phyloP scores from a whole-genome alignment of 2,888 invertebrate species.

The Didymodactylos carnosus region DNA sequence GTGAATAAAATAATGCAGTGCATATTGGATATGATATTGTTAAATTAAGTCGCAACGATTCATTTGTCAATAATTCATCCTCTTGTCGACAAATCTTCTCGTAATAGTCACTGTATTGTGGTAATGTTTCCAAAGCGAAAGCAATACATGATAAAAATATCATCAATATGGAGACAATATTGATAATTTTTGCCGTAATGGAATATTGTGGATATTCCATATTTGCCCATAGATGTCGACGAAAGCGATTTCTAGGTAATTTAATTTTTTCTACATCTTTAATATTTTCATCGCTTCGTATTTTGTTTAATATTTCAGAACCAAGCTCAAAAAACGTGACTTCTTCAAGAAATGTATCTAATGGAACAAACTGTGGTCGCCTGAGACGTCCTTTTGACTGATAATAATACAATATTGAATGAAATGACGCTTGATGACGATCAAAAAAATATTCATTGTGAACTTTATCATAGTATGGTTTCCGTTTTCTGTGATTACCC shows the following conservation, averaged over 20 bases:
- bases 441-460: constrained; percentile 30
- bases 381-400: constrained; percentile 35
- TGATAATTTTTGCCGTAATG: constrained; percentile 20
- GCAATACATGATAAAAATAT: constrained; percentile 12
- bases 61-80: constrained; percentile 6
- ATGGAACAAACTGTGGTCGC: constrained; percentile 35
- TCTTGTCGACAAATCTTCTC: constrained; percentile 20
- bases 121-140: constrained; percentile 38
- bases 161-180: background rate
- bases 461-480: constrained; percentile 24
- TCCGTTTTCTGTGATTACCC: constrained; percentile 23
- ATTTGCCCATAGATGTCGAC: constrained; percentile 30
- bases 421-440: constrained; percentile 28
- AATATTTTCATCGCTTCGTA: constrained; percentile 35
- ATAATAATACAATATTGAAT: constrained; percentile 30
- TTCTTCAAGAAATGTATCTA: constrained; percentile 36
- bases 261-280: constrained; percentile 24
- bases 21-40: background rate
- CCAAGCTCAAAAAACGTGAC: constrained; percentile 35
- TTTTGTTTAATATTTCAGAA: constrained; percentile 29
- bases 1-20: constrained; percentile 20
- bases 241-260: constrained; percentile 22
- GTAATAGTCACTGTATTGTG: constrained; percentile 21
- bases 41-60: background rate
- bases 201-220: constrained; percentile 36